Conservation (phyloP, 2,113 vertebrate species). For the Myocastor coypus region DNA sequence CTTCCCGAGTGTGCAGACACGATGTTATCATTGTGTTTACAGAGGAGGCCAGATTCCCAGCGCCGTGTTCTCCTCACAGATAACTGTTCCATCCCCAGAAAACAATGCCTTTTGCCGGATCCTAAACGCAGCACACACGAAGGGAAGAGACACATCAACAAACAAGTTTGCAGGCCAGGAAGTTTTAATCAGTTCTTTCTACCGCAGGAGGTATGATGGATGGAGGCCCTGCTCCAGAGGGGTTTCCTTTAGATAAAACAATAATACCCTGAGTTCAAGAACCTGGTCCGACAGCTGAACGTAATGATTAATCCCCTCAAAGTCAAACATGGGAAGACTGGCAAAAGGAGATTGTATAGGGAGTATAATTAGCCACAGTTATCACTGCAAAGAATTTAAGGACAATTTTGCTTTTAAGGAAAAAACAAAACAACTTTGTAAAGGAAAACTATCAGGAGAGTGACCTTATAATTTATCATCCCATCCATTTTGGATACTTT, state of each 20-base stretch:
- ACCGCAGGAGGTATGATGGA: conserved; percentile 89
- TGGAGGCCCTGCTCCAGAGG: conserved; percentile 83
- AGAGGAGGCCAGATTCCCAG: conserved; percentile 83
- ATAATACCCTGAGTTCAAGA: conserved; percentile 78
- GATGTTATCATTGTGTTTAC: conserved; percentile 84
- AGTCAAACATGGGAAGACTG: conserved; percentile 81
- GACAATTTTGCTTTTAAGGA: conserved; percentile 59
- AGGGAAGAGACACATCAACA: conserved; percentile 83
- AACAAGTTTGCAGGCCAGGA: conserved; percentile 87
- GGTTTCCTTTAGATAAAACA: conserved; percentile 82
- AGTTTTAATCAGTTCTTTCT: conserved; percentile 89
- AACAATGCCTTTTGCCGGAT: conserved; percentile 47
- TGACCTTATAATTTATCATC: neutral
- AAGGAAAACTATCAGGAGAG: neutral
- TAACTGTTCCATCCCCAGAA: conserved; percentile 80
- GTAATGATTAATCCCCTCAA: conserved; percentile 84
- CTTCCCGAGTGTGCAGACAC: conserved; percentile 71
- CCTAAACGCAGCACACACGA: neutral
- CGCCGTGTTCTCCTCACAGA: conserved; percentile 65
- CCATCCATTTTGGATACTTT: neutral
- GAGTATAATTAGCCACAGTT: conserved; percentile 82
- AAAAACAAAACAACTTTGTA: conserved; percentile 52
- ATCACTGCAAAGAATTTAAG: conserved; percentile 77
- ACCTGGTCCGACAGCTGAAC: conserved; percentile 78
- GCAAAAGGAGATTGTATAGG: conserved; percentile 82